Base-by-base conservation (phyloP, 2,113 vertebrate genomes). In the Cettia cetti region DNA sequence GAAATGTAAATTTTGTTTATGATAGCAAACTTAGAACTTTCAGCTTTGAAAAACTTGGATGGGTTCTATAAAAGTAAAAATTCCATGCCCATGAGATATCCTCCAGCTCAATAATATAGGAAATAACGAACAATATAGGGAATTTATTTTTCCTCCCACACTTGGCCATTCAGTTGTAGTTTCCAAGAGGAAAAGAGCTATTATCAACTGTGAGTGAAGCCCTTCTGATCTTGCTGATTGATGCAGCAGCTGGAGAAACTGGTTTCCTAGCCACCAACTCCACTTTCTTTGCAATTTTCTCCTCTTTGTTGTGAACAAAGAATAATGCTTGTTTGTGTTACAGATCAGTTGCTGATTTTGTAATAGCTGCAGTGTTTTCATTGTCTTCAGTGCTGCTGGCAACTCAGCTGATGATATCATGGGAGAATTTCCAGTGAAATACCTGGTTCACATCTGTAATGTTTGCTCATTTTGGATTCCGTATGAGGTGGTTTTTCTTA, bases 111-210 rank as follows among this genome's bases (percentile, higher is more conserved):
- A 9, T 61, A 79, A 60, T 30, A 31, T 4, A 60, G 53, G 57
- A 79, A 87, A 57, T 69, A 79, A 22, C 5, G 13, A 66, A 77
- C n/a, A 53, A 65, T 39, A 19, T 10, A 66, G 12, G 4, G 35
- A 28, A 57, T 60, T 49, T 47, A 33, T 40, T 90, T 56, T 70
- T 86, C 13, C 15, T 89, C 24, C 8, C 13, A 17, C 39, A 47
- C 14, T 26, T 78, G 42, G 26, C 61, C 17, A 40, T 56, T 87
- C 68, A 64, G 52, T 60, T 89, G 35, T 69, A 16, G 37, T 80
- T 95, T 94, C 57, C 54, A 88, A 82, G 79, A 94, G 69, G 57
- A 66, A 94, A 66, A 40, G 47, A 64, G 28, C 39, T 82, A 13
- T 82, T 91, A 78, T 47, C 22, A 89, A 15, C 49, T 65, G 42